These are phyloP conservation scores for Oxyteleia sp. DNA, from an alignment of 2,888 invertebrate genomes.

Conservation along the genomic window DNA sequence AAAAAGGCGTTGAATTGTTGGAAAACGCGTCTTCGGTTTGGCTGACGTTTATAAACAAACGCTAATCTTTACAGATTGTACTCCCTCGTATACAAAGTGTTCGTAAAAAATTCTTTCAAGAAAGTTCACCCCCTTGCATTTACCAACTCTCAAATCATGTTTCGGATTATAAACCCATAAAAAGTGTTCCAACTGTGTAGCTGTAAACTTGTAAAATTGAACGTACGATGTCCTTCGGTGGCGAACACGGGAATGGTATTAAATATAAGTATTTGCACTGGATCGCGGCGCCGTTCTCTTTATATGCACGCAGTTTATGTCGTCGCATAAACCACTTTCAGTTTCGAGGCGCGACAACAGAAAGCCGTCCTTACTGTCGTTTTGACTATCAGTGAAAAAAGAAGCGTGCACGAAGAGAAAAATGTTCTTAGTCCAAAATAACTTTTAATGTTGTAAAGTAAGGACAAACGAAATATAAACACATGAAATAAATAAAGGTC, in stretches of 20 bases:
- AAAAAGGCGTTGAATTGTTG: not conserved
- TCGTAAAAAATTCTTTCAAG: constrained; percentile 19
- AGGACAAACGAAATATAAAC: too few relatives aligned
- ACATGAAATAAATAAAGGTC: too few relatives aligned
- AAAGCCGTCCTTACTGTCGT: constrained; percentile 56
- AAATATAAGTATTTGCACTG: constrained; percentile 70
- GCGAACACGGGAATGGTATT: constrained; percentile 61
- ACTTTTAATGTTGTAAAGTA: too few relatives aligned
- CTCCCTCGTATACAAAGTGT: not conserved
- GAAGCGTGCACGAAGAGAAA: constrained; percentile 1
- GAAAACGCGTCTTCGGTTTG: not conserved
- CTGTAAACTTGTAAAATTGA: constrained; percentile 63
- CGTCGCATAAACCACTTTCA: constrained; percentile 73
- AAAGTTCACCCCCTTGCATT: constrained; percentile 17
- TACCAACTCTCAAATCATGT: constrained; percentile 24
- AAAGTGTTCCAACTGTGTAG: constrained; percentile 46
- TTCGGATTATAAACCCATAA: constrained; percentile 53
- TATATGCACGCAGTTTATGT: constrained; percentile 67
- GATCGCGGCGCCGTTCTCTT: constrained; percentile 70
- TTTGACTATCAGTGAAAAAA: constrained; percentile 47
- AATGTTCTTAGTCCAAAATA: too few relatives aligned
- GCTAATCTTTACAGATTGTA: not conserved
- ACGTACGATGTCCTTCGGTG: constrained; percentile 65
- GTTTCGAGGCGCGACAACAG: constrained; percentile 66
- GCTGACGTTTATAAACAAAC: not conserved